Evolutionary conservation across 2,888 invertebrate genomes (phyloP).

Genomic region (Conchocele bisecta): DNA sequence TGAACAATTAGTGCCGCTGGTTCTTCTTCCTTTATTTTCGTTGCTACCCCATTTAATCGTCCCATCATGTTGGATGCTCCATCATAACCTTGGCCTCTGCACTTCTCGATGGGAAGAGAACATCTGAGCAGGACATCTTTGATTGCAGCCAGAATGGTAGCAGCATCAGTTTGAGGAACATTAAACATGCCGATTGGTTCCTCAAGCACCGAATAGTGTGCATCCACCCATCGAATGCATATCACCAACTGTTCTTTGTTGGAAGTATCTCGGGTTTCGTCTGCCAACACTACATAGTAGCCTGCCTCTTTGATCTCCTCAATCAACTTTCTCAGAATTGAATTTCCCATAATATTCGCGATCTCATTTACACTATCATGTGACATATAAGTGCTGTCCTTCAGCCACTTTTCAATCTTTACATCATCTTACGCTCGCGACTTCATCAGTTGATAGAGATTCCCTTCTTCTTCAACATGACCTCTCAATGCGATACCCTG

Average conservation of each 20-base stretch:
- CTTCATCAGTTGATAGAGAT: conserved; percentile 3
- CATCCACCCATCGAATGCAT: conserved; percentile 22
- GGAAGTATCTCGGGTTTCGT: conserved; percentile 2
- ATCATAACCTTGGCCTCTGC: conserved; percentile 49
- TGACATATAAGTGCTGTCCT: background rate
- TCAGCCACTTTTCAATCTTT: background rate
- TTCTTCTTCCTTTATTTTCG: conserved; percentile 17
- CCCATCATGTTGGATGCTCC: conserved; percentile 26
- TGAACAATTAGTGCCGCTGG: conserved; percentile 33
- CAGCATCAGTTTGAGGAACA: conserved; percentile 2
- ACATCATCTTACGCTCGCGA: background rate
- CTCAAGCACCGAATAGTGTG: conserved; percentile 7
- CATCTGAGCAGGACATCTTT: conserved; percentile 5
- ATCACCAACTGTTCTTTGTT: conserved; percentile 20
- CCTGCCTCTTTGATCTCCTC: background rate
- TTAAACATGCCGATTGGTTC: conserved; percentile 16
- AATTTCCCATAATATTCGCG: background rate
- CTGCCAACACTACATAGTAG: background rate
- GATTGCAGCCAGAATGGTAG: background rate
- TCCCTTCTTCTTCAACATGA: background rate
- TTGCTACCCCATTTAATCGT: conserved; percentile 34
- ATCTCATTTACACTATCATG: background rate
- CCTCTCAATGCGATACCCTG: conserved; percentile 2
- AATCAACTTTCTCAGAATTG: background rate
- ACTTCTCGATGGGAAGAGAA: conserved; percentile 24